Evolutionary conservation across 92 coral and sea anemone species (phyloP).

Genomic region (Porites rus): DNA sequence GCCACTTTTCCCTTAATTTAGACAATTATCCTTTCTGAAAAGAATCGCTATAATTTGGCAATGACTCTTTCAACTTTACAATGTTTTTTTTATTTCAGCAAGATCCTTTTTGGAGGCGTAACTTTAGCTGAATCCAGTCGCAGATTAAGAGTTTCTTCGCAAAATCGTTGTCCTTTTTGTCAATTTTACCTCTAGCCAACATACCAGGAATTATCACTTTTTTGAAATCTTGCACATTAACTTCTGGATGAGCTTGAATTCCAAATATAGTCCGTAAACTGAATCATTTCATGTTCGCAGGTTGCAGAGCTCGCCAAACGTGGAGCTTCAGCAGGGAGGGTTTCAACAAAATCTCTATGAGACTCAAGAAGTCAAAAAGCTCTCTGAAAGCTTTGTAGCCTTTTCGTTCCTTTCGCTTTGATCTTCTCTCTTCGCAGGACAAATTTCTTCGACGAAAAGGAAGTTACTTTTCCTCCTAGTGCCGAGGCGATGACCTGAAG

Average conservation of each 20-base stretch:
- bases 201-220: constrained; percentile 55
- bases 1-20: too few species aligned
- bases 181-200: constrained; percentile 1
- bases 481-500: constrained; percentile 64
- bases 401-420: constrained; percentile 14
- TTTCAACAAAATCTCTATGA: constrained; percentile 59
- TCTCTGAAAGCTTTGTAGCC: constrained; percentile 1
- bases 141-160: constrained; percentile 23
- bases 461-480: constrained; percentile 55
- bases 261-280: constrained; percentile 68
- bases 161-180: constrained; percentile 11
- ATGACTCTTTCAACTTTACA: too few species aligned
- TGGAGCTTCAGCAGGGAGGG: constrained; percentile 60
- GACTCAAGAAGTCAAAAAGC: constrained; percentile 10
- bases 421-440: constrained; percentile 58
- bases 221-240: constrained; percentile 53
- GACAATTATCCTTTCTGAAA: too few species aligned
- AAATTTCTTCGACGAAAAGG: constrained; percentile 52
- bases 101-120: constrained; percentile 2
- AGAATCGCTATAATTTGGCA: too few species aligned
- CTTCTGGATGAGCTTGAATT: constrained; percentile 80
- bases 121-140: constrained; percentile 41
- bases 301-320: constrained; percentile 66
- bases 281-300: constrained; percentile 74
- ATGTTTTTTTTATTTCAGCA: neutral